phyloP scores from a whole-genome alignment of 2,797 vertebrate genomes.

The Poecilia gillii region DNA sequence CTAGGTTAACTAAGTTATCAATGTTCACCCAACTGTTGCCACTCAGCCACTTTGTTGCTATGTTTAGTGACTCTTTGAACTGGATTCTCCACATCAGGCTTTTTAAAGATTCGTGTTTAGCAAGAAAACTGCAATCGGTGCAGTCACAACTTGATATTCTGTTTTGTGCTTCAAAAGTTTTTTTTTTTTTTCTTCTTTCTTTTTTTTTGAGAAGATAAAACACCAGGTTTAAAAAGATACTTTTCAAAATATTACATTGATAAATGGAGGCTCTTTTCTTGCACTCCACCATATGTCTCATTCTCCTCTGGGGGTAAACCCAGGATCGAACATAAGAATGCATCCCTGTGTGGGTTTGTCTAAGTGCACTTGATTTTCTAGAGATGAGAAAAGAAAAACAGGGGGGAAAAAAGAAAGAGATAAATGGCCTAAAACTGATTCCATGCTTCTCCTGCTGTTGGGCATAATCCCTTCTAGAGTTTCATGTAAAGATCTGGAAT shows the following conservation, averaged over 20 bases:
- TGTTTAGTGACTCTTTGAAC: neutral
- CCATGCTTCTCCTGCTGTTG: slow-evolving; percentile 63
- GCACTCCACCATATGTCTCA: slow-evolving; percentile 48
- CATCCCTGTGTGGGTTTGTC: slow-evolving; percentile 14
- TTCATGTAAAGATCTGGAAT: slow-evolving; percentile 77
- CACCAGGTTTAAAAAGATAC: slow-evolving; percentile 36
- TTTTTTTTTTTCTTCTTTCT: slow-evolving; percentile 11
- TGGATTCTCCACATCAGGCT: neutral
- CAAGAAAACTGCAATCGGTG: neutral
- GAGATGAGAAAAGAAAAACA: slow-evolving; percentile 29
- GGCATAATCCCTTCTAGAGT: slow-evolving; percentile 74
- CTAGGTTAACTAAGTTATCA: neutral
- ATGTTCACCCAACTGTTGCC: neutral
- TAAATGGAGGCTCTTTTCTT: slow-evolving; percentile 45
- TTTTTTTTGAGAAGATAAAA: slow-evolving; percentile 26
- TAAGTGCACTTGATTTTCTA: slow-evolving; percentile 28
- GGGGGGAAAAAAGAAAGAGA: slow-evolving; percentile 36
- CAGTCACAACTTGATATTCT: slow-evolving; percentile 33
- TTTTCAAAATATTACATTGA: slow-evolving; percentile 54
- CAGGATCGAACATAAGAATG: slow-evolving; percentile 49
- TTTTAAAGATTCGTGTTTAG: neutral
- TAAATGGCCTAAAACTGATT: slow-evolving; percentile 67
- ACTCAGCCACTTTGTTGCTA: neutral
- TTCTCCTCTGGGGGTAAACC: slow-evolving; percentile 59
- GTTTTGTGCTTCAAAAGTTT: slow-evolving; percentile 17